Percentiles rank a stretch among this genome's conserved stretches.
phyloP scores from a whole-genome alignment of 2,888 invertebrate species.

The Norana najaformis region DNA sequence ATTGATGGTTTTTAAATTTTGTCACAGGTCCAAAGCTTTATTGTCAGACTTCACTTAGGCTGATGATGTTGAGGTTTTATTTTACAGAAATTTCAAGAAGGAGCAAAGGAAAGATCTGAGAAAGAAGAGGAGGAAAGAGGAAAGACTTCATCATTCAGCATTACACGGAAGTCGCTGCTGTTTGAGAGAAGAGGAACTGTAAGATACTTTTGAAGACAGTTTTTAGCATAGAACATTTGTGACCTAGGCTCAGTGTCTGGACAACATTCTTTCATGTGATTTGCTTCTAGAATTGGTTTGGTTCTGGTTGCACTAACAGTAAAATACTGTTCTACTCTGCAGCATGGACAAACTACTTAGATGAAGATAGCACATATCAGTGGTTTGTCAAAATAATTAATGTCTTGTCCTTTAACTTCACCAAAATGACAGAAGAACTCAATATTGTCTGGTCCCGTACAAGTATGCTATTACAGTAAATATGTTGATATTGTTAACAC shows the following conservation, averaged over 20 bases:
- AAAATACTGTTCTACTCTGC: background rate
- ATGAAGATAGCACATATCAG: background rate
- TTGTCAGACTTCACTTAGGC: background rate
- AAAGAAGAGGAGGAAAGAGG: slow-evolving; percentile 17
- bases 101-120: slow-evolving; percentile 15
- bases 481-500: background rate
- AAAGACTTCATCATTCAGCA: background rate
- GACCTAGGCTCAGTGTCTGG: background rate
- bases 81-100: background rate
- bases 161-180: background rate
- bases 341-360: background rate
- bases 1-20: background rate
- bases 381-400: background rate
- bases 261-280: background rate
- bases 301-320: background rate
- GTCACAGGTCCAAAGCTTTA: background rate
- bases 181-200: slow-evolving; percentile 18
- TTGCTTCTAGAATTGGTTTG: background rate
- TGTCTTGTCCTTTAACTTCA: background rate
- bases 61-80: background rate
- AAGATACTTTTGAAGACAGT: slow-evolving; percentile 16
- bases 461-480: background rate
- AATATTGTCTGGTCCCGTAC: background rate
- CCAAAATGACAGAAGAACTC: background rate
- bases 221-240: background rate